A percentile compares a stretch with the other conserved stretches of the same genome.
phyloP scores from a whole-genome alignment of 2,888 invertebrate species.

The Lutraria lutraria region DNA sequence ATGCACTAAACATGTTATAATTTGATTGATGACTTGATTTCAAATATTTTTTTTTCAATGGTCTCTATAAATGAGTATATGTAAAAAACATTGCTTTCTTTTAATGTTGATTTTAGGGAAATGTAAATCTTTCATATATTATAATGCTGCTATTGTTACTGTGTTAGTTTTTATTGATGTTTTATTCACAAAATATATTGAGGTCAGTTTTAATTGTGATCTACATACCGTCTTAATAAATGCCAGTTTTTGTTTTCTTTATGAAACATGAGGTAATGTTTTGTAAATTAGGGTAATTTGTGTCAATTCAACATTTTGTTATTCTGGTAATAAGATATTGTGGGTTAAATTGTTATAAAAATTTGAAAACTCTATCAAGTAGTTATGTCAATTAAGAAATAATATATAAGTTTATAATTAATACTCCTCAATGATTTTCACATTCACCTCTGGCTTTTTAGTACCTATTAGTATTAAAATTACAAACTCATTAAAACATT shows the following conservation, averaged over 20 bases:
- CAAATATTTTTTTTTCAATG: not conserved
- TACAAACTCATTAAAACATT: not conserved
- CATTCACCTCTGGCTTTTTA: too few relatives aligned
- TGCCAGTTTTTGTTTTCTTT: not conserved
- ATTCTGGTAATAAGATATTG: not conserved
- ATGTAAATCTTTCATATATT: not conserved
- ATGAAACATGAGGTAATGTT: not conserved
- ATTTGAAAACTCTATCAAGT: not conserved
- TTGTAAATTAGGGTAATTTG: not conserved
- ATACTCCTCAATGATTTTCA: not conserved
- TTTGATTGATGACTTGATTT: conserved; percentile 6
- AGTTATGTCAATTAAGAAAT: not conserved
- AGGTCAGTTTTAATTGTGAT: not conserved
- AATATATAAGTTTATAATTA: not conserved
- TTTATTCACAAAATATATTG: not conserved
- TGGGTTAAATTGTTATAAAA: not conserved
- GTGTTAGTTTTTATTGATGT: not conserved
- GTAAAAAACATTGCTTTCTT: not conserved
- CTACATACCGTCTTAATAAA: not conserved
- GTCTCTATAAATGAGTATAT: not conserved
- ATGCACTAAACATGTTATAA: not conserved
- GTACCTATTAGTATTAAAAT: too few relatives aligned
- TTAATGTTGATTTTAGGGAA: not conserved
- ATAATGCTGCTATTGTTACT: not conserved
- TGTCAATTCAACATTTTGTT: not conserved